Base-by-base conservation (phyloP, 1,140 invertebrate genomes). In the Aporrectodea caliginosa region DNA sequence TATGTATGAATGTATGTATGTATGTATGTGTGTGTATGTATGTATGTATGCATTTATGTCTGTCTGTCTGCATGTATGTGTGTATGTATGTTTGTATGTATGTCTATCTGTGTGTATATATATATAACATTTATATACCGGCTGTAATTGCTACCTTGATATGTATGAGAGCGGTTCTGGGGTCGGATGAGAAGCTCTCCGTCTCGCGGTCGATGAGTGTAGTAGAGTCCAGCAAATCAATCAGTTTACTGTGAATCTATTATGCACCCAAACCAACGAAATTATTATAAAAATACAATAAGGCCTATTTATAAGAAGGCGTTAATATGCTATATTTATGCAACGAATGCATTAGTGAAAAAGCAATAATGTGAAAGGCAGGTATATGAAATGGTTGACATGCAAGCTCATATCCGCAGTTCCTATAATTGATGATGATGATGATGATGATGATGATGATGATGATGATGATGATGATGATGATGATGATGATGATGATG, bases 121-220 rank as follows among this genome's bases (percentile, higher is more conserved):
- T 22, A 22, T 12, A 58, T 22, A 12, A 22, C 22, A 22, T 58
- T 22, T 58, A n/a, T n/a, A n/a, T n/a, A n/a, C n/a, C n/a, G n/a
- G n/a, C n/a, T n/a, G n/a, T n/a, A n/a, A n/a, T n/a, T n/a, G n/a
- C 72, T 68, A 82, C 80, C 75, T 82, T 79, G 0, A 82, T 29
- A 22, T 78, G 32, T 32, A 58, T 43, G 27, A 87, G 82, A 1
- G 86, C 87, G 95, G 95, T 22, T 91, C 91, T 30, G 95, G 90
- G 93, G 89, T 98, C 96, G 43, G 94, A 95, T 0, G 95, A 94
- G 83, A 99, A 96, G 85, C 96, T 96, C 85, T 96, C 95, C 0
- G 95, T 94, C 0, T 93, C 93, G 0, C 98, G 93, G 82, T 93
- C 91, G 85, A 97, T 93, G n/a, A 88, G 85, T 80, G 92, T 90